Base-by-base conservation (phyloP, 1,140 invertebrate species). In the Drosophila kohkoa region DNA sequence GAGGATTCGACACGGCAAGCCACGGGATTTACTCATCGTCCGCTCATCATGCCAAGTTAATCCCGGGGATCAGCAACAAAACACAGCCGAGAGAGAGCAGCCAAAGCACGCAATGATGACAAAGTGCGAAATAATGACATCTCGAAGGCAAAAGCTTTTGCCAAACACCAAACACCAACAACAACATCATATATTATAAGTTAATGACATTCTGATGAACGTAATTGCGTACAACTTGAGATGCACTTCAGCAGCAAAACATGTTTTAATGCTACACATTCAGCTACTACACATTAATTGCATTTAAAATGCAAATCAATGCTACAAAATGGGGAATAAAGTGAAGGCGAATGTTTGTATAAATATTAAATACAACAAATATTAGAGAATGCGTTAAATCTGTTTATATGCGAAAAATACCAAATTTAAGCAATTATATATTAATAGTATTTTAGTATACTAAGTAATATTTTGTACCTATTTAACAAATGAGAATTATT, bases 1-100 rank as follows among this genome's bases (percentile, higher is more conserved):
- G 11, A 59, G 28, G 51, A 32, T 54, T 32, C 51, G 30, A 54
- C 51, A 54, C 20, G 30, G 30, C 51, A 54, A 54, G 51, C 51
- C 51, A 32, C 41, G 28, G 30, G 51, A 54, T 54, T 54, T 25
- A 25, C 20, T 25, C 20, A 54, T 30, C 30, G 30, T 25, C 8
- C 7, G n/a, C 51, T 32, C 51, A 54, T 54, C n/a, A 54, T 54
- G 51, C 30, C 30, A 32, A 15, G 3, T 15, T 54, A 35, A 54
- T 35, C 51, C 51, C 13, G 3, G 5, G 28, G 51, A 54, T 54
- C 51, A 54, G 51, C 11, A 11, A 52, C 3, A 30, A 5, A 52
- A 13, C 51, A 8, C 28, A 52, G 51, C 51, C 51, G 7, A 35
- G 6, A 35, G 35, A 32, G 5, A 32, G 32, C 32, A 32, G 5